Percentiles rank a stretch among this genome's conserved stretches.
Evolutionary conservation across 2,797 vertebrate genomes (phyloP).

Genomic region (Bovichtus diacanthus): DNA sequence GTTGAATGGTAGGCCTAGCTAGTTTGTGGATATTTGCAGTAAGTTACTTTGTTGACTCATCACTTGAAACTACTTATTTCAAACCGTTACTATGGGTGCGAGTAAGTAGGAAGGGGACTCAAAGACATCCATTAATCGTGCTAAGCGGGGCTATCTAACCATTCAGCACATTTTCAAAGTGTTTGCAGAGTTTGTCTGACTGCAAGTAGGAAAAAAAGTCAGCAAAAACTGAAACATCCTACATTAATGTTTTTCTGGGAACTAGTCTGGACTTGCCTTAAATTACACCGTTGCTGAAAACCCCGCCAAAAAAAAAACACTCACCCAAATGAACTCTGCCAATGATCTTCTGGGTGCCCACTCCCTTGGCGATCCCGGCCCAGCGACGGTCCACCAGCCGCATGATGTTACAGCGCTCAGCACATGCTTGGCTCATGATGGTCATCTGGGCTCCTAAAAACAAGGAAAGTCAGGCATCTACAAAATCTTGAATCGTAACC

Average conservation of each 20-base stretch:
- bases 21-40: neutral
- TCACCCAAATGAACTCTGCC: constrained; percentile 97
- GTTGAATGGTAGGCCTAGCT: neutral
- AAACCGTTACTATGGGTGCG: neutral
- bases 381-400: constrained; percentile 97
- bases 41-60: neutral
- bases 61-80: neutral
- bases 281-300: neutral
- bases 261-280: neutral
- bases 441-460: constrained; percentile 97
- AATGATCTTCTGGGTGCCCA: constrained; percentile 99
- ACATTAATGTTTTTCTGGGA: neutral
- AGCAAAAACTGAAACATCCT: neutral
- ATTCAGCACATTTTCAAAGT: neutral
- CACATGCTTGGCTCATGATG: constrained; percentile 99
- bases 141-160: neutral
- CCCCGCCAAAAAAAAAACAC: constrained; percentile 36
- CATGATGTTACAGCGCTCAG: constrained; percentile 99
- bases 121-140: neutral
- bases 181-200: neutral
- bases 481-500: neutral
- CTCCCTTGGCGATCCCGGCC: constrained; percentile 98
- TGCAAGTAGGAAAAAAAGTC: no score
- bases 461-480: neutral
- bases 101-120: neutral